These are phyloP conservation scores for Bos indicus DNA, from an alignment of 2,113 vertebrate genomes.

Conservation along the genomic window DNA sequence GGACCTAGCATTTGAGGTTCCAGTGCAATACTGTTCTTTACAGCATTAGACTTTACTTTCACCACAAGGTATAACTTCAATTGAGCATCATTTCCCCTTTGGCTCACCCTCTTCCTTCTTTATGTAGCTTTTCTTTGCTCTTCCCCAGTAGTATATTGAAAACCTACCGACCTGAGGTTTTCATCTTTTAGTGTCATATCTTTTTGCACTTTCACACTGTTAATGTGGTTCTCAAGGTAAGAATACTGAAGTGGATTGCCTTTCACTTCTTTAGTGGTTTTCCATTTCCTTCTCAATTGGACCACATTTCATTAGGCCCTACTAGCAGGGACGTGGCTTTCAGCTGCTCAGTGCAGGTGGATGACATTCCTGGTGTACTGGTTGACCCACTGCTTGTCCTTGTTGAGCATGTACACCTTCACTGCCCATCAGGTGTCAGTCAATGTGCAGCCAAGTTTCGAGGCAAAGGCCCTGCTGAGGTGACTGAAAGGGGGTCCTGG, in stretches of 20 bases:
- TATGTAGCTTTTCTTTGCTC: not conserved
- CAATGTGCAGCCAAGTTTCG: not conserved
- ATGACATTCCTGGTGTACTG: not conserved
- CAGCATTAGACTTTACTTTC: not conserved
- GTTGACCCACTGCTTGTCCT: not conserved
- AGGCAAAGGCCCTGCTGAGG: not conserved
- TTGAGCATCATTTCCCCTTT: not conserved
- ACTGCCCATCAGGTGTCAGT: not conserved
- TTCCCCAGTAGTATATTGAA: not conserved
- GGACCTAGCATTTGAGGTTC: not conserved
- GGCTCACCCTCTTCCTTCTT: not conserved
- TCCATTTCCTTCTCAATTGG: not conserved
- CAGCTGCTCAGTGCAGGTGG: not conserved
- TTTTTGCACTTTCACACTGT: not conserved
- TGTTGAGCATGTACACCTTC: not conserved
- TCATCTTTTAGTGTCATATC: not conserved
- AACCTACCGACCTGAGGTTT: not conserved
- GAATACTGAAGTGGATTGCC: not conserved
- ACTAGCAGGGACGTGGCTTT: accelerated
- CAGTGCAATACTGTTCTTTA: not conserved
- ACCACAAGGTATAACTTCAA: not conserved
- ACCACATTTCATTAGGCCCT: not conserved
- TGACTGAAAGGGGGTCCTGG: not conserved
- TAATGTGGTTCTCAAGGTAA: not conserved
- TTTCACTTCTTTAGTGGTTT: not conserved